Evolutionary conservation across 2,797 vertebrate species (phyloP).

Genomic region (Neosalanx taihuensis): DNA sequence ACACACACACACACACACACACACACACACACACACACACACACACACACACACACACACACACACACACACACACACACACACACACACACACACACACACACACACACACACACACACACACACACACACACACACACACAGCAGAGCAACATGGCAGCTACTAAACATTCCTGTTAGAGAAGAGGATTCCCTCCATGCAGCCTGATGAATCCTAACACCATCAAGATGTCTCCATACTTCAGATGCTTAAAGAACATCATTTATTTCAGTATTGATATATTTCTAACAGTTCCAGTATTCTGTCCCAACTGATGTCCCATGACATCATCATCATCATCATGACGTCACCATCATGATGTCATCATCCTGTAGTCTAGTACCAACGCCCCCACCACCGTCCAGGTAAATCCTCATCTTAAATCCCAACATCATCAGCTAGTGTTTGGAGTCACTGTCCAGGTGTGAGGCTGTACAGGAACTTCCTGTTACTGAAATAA

Average conservation of each 20-base stretch:
- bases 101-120: neutral
- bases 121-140: neutral
- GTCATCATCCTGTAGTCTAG: too few species aligned
- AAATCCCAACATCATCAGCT: neutral
- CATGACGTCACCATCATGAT: too few species aligned
- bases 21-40: too few species aligned
- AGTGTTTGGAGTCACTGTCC: neutral
- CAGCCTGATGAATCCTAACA: neutral
- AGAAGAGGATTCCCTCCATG: neutral
- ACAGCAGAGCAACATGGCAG: neutral
- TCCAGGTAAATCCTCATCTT: neutral
- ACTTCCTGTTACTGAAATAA: slow-evolving; percentile 29
- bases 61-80: neutral
- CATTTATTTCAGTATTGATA: neutral
- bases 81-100: neutral
- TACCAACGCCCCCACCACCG: too few species aligned
- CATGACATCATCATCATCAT: too few species aligned
- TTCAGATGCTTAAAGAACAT: neutral
- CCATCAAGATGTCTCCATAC: neutral
- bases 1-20: too few species aligned
- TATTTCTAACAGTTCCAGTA: too few species aligned
- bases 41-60: neutral
- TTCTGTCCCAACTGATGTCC: too few species aligned
- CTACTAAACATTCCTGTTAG: neutral
- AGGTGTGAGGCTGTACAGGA: neutral